These are phyloP conservation scores for Epicauta chinensis DNA, from an alignment of 1,140 invertebrate species.

Conservation along the genomic window DNA sequence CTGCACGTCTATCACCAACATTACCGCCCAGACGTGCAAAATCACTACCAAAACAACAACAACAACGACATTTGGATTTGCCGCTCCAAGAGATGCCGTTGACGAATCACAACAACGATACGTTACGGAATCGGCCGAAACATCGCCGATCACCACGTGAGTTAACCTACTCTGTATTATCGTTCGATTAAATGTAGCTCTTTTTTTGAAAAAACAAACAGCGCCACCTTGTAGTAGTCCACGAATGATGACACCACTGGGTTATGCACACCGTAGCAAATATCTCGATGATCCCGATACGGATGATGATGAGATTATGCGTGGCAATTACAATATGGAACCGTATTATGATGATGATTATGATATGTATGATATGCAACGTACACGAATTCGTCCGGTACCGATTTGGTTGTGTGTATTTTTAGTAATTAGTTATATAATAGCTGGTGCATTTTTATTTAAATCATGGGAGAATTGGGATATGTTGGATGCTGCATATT, in stretches of 20 bases:
- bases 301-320: slow-evolving; percentile 43
- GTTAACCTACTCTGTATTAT: neutral
- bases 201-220: too few relatives aligned
- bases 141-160: slow-evolving; percentile 13
- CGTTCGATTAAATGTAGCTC: too few relatives aligned
- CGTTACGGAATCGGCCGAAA: slow-evolving; percentile 9
- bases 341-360: slow-evolving; percentile 32
- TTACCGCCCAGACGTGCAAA: slow-evolving; percentile 25
- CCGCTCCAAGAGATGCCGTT: slow-evolving; percentile 22
- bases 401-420: slow-evolving; percentile 89
- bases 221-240: slow-evolving; percentile 47
- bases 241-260: slow-evolving; percentile 62
- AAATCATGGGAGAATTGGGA: slow-evolving; percentile 82
- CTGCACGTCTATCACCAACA: slow-evolving; percentile 2
- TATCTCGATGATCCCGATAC: slow-evolving; percentile 47
- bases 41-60: slow-evolving; percentile 24
- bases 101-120: slow-evolving; percentile 1
- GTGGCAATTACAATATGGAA: slow-evolving; percentile 39
- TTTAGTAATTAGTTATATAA: slow-evolving; percentile 82
- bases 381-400: slow-evolving; percentile 59
- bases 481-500: slow-evolving; percentile 87
- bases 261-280: slow-evolving; percentile 54
- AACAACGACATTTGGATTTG: slow-evolving; percentile 24
- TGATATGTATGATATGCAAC: slow-evolving; percentile 38
- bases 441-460: slow-evolving; percentile 82